phyloP scores from a whole-genome alignment of 2,797 vertebrate genomes.

The Peromyscus nudipes region DNA sequence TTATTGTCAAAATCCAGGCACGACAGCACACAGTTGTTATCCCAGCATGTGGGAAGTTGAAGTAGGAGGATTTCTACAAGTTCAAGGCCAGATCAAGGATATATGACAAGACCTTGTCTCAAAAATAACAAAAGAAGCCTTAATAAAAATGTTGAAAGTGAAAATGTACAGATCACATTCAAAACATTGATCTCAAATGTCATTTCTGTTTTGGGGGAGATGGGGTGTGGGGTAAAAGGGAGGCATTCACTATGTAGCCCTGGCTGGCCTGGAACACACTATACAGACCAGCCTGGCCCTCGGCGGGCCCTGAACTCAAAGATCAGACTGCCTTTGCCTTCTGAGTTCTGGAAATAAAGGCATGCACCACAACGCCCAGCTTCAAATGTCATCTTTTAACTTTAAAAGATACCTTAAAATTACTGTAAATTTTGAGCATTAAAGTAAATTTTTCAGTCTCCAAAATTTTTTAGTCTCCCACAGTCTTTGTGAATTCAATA shows the following conservation, averaged over 20 bases:
- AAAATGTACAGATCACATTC: constrained; percentile 50
- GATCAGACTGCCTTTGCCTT: neutral
- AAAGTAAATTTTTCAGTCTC: constrained; percentile 40
- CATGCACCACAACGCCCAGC: neutral
- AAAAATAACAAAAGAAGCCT: neutral
- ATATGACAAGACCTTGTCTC: neutral
- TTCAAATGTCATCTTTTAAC: constrained; percentile 58
- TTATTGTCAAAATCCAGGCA: neutral
- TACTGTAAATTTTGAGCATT: neutral
- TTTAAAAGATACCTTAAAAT: constrained; percentile 37
- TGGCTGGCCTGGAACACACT: neutral
- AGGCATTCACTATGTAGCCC: neutral
- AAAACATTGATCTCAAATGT: constrained; percentile 48
- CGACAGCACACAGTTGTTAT: neutral
- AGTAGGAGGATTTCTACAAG: neutral
- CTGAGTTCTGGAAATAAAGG: neutral
- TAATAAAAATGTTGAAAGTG: constrained; percentile 49
- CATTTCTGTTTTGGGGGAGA: neutral
- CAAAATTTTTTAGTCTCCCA: constrained; percentile 25
- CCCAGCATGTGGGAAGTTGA: neutral
- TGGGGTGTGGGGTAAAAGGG: neutral
- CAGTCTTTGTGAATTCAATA: neutral
- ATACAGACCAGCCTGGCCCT: neutral
- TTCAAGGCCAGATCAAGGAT: neutral
- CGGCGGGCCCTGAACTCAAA: neutral